Conservation (phyloP, 2,888 invertebrate species). For the Poecilobothrus nobilitatus region DNA sequence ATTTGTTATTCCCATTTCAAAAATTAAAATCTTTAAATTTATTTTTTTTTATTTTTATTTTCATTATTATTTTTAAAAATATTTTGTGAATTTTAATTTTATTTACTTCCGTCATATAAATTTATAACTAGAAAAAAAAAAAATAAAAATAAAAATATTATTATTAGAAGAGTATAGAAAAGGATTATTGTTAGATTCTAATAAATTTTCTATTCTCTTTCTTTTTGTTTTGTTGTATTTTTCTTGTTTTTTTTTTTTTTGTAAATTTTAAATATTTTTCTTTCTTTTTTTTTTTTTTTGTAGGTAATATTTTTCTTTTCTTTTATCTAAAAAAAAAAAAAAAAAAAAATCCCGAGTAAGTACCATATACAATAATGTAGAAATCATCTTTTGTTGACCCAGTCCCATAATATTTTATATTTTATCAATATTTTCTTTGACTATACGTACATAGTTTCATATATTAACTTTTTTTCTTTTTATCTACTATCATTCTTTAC, state of each 20-base stretch:
- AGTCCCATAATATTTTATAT: neutral
- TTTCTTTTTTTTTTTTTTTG: too few species aligned
- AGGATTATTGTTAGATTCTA: neutral
- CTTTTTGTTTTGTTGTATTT: too few species aligned
- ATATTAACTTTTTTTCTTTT: too few species aligned
- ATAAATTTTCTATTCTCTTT: too few species aligned
- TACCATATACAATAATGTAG: neutral
- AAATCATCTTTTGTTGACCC: slow-evolving; percentile 2
- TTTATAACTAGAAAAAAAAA: neutral
- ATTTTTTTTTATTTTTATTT: neutral
- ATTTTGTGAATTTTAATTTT: neutral
- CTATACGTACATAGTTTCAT: too few species aligned
- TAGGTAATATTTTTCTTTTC: too few species aligned
- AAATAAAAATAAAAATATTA: neutral
- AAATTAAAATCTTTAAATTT: neutral
- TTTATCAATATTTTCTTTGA: neutral
- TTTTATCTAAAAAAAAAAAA: too few species aligned
- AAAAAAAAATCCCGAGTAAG: too few species aligned
- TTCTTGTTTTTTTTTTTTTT: too few species aligned
- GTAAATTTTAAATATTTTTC: too few species aligned
- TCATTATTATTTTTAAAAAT: neutral
- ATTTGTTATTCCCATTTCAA: neutral
- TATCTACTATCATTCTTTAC: too few species aligned
- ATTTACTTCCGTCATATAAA: slow-evolving; percentile 1
- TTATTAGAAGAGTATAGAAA: neutral